These are phyloP conservation scores for Eristalis intricaria DNA, from an alignment of 2,888 invertebrate species.

Conservation along the genomic window DNA sequence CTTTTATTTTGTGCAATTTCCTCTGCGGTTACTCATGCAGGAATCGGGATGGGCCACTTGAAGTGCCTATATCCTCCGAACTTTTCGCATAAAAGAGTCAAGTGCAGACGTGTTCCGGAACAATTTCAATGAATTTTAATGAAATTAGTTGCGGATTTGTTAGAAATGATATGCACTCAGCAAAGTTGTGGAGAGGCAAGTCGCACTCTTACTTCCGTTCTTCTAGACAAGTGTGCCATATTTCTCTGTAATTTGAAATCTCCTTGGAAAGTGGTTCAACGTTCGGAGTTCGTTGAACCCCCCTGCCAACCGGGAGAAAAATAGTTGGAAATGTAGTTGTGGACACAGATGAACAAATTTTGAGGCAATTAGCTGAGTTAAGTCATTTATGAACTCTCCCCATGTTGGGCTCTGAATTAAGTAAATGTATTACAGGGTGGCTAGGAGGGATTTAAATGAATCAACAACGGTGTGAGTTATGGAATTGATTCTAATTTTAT, in stretches of 20 bases:
- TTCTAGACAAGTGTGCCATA: not conserved
- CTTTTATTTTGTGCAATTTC: conserved; percentile 26
- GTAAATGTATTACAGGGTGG: too few species aligned
- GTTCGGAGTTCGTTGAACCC: too few species aligned
- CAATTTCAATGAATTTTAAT: not conserved
- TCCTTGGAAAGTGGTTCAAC: not conserved
- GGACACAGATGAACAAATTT: too few species aligned
- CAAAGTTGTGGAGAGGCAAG: not conserved
- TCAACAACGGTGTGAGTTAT: too few species aligned
- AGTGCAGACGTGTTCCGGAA: not conserved
- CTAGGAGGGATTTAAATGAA: too few species aligned
- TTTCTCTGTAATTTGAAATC: not conserved
- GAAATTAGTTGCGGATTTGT: not conserved
- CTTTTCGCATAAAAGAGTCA: not conserved
- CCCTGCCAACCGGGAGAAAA: too few species aligned
- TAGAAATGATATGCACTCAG: not conserved
- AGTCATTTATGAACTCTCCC: too few species aligned
- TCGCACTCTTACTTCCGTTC: not conserved
- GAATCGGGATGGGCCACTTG: not conserved
- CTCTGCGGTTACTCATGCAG: conserved; percentile 7
- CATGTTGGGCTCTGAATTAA: too few species aligned
- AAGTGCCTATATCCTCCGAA: not conserved
- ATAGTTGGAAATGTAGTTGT: too few species aligned
- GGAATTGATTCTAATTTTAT: too few species aligned
- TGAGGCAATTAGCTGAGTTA: too few species aligned